Conservation (phyloP, 2,888 invertebrate species). For the Phania funesta region DNA sequence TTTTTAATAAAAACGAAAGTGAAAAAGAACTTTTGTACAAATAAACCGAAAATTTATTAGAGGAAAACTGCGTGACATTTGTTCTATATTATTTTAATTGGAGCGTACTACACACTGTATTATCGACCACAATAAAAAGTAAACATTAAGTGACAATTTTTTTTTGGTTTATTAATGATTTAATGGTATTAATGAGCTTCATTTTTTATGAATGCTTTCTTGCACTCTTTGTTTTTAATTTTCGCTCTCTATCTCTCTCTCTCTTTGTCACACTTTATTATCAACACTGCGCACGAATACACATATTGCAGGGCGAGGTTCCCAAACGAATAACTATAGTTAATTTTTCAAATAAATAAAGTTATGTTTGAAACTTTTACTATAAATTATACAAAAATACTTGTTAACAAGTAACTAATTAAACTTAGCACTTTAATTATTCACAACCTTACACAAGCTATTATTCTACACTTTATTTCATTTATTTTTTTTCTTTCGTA, state of each 20-base stretch:
- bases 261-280: conserved; percentile 46
- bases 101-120: conserved; percentile 28
- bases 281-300: conserved; percentile 64
- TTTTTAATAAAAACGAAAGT: no score
- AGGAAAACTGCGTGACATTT: conserved; percentile 55
- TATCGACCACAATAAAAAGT: conserved; percentile 58
- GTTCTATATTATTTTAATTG: neutral
- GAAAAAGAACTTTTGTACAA: neutral
- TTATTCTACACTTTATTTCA: neutral
- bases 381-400: conserved; percentile 13
- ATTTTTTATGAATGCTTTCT: conserved; percentile 19
- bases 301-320: conserved; percentile 68
- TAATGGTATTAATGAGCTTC: conserved; percentile 3
- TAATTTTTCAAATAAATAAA: conserved; percentile 30
- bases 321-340: conserved; percentile 51
- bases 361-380: neutral
- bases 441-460: conserved; percentile 42
- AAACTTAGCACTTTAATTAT: conserved; percentile 61
- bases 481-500: neutral
- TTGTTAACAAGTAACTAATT: conserved; percentile 61
- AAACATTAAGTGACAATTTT: conserved; percentile 64
- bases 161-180: conserved; percentile 10
- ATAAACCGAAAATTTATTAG: conserved; percentile 7
- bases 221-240: conserved; percentile 52
- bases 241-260: conserved; percentile 5